A percentile compares a stretch with the other conserved stretches of the same genome.
Conservation (phyloP, 1,140 invertebrate species). For the Aphis craccivora region DNA sequence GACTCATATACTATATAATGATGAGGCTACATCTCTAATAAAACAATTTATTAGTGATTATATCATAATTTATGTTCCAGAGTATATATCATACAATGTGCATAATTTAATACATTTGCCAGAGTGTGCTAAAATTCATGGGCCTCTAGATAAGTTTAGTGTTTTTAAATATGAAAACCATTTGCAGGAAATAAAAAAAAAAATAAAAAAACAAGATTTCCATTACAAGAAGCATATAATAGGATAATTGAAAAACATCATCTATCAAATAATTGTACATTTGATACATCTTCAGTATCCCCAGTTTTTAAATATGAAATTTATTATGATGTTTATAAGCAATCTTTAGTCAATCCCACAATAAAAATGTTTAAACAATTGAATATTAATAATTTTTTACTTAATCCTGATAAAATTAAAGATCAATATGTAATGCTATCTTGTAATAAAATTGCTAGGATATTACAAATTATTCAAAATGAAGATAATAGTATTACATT, state of each 20-base stretch:
- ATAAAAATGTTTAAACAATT: background rate
- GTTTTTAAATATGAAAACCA: conserved; percentile 1
- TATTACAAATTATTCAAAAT: background rate
- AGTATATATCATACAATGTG: conserved; percentile 4
- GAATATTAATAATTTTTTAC: background rate
- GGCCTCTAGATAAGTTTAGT: background rate
- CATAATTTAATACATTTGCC: conserved; percentile 22
- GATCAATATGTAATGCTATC: background rate
- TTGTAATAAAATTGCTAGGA: background rate
- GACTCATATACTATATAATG: background rate
- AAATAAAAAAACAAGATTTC: background rate
- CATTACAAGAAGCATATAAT: conserved; percentile 46
- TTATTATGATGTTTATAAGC: conserved; percentile 2
- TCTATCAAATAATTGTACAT: background rate
- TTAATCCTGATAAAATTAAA: background rate
- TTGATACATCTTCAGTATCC: background rate
- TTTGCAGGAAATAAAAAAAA: conserved; percentile 5
- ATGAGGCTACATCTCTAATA: background rate
- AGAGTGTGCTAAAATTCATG: conserved; percentile 19
- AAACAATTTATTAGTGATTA: conserved; percentile 9
- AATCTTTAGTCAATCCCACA: background rate
- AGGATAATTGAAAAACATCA: background rate
- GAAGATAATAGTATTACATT: background rate
- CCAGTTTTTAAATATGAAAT: conserved; percentile 29
- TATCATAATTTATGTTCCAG: background rate